A percentile compares a stretch with the other conserved stretches of the same genome.
Evolutionary conservation across 1,140 invertebrate genomes (phyloP).

Genomic region (Solenopsis invicta): DNA sequence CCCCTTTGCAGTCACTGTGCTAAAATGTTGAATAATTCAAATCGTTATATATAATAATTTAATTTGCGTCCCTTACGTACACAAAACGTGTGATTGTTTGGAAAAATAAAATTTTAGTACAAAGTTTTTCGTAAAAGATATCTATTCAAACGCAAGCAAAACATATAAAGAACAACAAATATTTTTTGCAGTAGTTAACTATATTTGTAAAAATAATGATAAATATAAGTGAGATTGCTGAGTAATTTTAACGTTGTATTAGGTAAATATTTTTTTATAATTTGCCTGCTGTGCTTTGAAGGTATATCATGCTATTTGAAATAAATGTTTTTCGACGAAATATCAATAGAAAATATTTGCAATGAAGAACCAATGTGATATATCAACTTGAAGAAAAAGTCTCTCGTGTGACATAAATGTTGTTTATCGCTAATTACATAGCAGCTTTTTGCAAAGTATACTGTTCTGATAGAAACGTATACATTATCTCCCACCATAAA

Average conservation of each 20-base stretch:
- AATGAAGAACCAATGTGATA: neutral
- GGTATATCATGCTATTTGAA: neutral
- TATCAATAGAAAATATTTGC: neutral
- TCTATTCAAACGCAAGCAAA: neutral
- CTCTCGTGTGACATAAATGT: neutral
- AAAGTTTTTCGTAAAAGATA: neutral
- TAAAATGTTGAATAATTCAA: conserved; percentile 9
- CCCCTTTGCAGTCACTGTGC: neutral
- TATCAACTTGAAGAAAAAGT: neutral
- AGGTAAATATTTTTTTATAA: too few relatives aligned
- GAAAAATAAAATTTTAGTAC: conserved; percentile 15
- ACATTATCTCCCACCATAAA: conserved; percentile 11
- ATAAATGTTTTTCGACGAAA: neutral
- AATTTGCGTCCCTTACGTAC: neutral
- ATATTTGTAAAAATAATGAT: neutral
- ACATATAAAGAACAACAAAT: neutral
- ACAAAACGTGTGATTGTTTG: neutral
- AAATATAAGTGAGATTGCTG: too few relatives aligned
- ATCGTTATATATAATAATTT: neutral
- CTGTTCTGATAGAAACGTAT: neutral
- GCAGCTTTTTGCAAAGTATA: conserved; percentile 5
- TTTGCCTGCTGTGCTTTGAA: neutral
- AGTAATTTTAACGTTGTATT: too few relatives aligned
- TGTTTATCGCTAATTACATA: conserved; percentile 23
- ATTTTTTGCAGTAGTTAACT: conserved; percentile 5